Base-by-base conservation (phyloP, 2,797 vertebrate species). In the Enteromius argenteus region DNA sequence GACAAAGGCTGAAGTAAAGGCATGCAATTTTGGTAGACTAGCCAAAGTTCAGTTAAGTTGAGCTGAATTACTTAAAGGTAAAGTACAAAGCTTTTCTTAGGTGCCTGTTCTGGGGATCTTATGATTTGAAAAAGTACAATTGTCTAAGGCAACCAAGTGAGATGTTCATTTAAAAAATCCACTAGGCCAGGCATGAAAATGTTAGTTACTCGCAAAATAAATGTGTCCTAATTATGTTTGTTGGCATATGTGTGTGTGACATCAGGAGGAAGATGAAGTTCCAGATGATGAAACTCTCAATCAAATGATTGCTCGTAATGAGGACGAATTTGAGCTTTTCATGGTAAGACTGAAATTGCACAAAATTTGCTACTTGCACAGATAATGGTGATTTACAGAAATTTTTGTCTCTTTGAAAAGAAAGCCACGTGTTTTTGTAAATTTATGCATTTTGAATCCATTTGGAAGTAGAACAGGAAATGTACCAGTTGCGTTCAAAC, bases 221-320 rank as follows among this genome's bases (percentile, higher is more conserved):
- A 66, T 42, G 9, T 46, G 58, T 30, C 7, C 11, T 76, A n/a
- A 46, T 51, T 84, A 3, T 49, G 6, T 81, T 46, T 60, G 1
- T 46, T 72, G 42, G 21, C 39, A 23, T 66, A 11, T 81, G 46
- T 85, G 5, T 78, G 5, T 87, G 51, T 84, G 15, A 74, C 68
- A 84, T 11, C 53, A 99, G 98, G 98, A 99, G 87, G 98, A 99
- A 95, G 98, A 99, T 80, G 98, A 99, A 92, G 97, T 99, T 27
- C 98, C 98, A 0, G 98, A 99, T 73, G 98, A 99, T 85, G 98
- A 99, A 93, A 99, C 98, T 5, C 94, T 99, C 68, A 99, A 99
- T 94, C 98, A 99, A 91, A 99, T 99, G 98, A 99, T 99, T 81
- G 98, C 98, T 27, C 96, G 98, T 35, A 95, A 93, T 66, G 98